A percentile compares a stretch with the other conserved stretches of the same genome.
phyloP scores from a whole-genome alignment of 2,797 vertebrate genomes.

The Epinephelus awoara region DNA sequence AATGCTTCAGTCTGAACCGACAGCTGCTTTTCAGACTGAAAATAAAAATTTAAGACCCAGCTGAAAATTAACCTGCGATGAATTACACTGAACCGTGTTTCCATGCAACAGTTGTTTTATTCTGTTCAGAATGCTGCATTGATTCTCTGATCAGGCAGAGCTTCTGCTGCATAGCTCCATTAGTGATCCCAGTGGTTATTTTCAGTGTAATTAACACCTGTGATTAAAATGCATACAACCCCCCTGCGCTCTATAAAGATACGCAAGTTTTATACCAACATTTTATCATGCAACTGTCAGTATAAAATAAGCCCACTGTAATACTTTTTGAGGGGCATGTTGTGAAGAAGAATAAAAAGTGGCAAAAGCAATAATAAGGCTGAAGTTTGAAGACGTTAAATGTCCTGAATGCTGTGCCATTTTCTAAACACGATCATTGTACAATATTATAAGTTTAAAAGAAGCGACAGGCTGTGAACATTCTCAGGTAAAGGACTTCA shows the following conservation, averaged over 20 bases:
- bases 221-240: neutral
- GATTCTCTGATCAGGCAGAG: neutral
- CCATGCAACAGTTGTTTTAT: neutral
- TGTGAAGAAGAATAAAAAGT: neutral
- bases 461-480: neutral
- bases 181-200: neutral
- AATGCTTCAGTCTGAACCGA: neutral
- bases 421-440: neutral
- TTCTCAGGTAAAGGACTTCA: neutral
- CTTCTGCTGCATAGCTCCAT: constrained; percentile 3
- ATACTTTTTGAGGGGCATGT: neutral
- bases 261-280: neutral
- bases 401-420: neutral
- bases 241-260: neutral
- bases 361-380: neutral
- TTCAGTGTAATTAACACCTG: neutral
- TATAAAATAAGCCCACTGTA: neutral
- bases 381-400: neutral
- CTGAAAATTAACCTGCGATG: neutral
- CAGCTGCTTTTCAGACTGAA: neutral
- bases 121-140: neutral
- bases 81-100: neutral
- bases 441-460: neutral
- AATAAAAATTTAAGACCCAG: constrained; percentile 1
- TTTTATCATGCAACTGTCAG: neutral